These are phyloP conservation scores for Cirrhinus mrigala DNA, from an alignment of 2,797 vertebrate species.

Conservation along the genomic window DNA sequence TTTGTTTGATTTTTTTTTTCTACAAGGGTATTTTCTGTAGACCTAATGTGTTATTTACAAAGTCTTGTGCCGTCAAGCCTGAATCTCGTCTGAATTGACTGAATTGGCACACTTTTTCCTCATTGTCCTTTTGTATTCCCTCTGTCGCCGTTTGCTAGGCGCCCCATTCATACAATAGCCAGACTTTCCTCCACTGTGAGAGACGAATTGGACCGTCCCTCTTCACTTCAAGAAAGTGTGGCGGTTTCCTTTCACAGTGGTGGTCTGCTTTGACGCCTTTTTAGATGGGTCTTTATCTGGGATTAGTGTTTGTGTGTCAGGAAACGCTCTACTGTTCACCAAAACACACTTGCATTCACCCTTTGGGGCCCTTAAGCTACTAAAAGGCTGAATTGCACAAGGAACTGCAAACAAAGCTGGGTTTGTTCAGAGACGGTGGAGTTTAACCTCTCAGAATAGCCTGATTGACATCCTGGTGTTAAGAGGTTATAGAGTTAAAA, in stretches of 20 bases:
- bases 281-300: constrained; percentile 3
- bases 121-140: constrained; percentile 4
- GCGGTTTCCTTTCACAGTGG: neutral
- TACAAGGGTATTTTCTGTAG: neutral
- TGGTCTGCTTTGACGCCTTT: neutral
- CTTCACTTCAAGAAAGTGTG: constrained; percentile 35
- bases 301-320: constrained; percentile 35
- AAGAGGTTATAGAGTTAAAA: constrained; percentile 2
- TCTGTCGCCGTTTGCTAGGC: constrained; percentile 19
- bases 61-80: neutral
- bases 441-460: constrained; percentile 15
- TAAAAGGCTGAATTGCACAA: neutral
- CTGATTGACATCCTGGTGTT: neutral
- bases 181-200: constrained; percentile 1
- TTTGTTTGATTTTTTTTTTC: neutral
- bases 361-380: neutral
- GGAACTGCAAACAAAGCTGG: constrained; percentile 1
- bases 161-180: constrained; percentile 28
- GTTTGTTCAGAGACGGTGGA: constrained; percentile 6
- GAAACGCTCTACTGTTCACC: constrained; percentile 11
- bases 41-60: constrained; percentile 15
- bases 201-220: constrained; percentile 23
- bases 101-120: constrained; percentile 37
- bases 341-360: constrained; percentile 25
- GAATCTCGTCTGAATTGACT: constrained; percentile 3